A percentile compares a stretch with the other conserved stretches of the same genome.
phyloP scores from a whole-genome alignment of 2,113 vertebrate genomes.

The Paradoxurus hermaphroditus region DNA sequence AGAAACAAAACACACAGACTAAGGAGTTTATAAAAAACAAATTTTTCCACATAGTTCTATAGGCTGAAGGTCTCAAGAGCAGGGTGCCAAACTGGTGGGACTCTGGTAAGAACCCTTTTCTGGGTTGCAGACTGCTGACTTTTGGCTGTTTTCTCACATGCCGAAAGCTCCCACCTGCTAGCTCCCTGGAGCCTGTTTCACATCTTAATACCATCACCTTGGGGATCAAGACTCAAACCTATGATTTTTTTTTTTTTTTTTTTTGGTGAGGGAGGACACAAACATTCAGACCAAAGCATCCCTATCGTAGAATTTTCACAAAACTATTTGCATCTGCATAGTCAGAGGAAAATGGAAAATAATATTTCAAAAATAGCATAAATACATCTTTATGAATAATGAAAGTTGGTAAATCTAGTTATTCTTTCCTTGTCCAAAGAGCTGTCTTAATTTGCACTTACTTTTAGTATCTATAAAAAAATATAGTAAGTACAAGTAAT shows the following conservation, averaged over 20 bases:
- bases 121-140: not conserved
- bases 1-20: not conserved
- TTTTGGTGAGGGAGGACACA: not conserved
- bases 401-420: not conserved
- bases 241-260: no score
- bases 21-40: not conserved
- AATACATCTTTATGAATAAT: not conserved
- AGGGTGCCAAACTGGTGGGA: not conserved
- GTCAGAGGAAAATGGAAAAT: not conserved
- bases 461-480: constrained; percentile 5
- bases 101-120: not conserved
- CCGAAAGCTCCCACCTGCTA: not conserved
- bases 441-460: not conserved
- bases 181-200: not conserved
- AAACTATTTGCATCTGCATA: not conserved
- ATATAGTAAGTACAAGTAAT: not conserved
- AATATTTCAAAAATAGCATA: not conserved
- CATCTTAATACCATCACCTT: not conserved
- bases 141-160: not conserved
- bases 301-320: not conserved
- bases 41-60: not conserved
- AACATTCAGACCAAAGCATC: not conserved
- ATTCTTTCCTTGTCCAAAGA: not conserved
- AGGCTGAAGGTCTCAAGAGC: not conserved
- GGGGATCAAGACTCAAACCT: not conserved